Evolutionary conservation across 92 coral and sea anemone species (phyloP).

Genomic region (Bergia sp.): DNA sequence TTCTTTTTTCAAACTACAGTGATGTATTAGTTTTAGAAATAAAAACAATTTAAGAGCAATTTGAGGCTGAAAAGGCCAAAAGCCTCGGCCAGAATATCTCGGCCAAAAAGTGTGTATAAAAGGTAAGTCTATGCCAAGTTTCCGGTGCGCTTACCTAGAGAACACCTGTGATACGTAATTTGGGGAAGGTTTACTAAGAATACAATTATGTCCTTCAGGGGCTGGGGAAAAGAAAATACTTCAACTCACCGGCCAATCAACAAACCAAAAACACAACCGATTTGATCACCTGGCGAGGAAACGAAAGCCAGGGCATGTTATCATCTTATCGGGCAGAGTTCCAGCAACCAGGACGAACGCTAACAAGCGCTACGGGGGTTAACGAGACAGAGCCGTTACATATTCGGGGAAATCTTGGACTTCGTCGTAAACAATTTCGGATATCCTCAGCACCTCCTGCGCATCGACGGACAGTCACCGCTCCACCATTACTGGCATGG

Average conservation of each 20-base stretch:
- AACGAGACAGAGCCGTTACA: conserved; percentile 92
- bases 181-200: background rate
- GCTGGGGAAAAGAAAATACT: conserved; percentile 86
- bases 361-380: conserved; percentile 43
- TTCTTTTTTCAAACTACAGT: no score
- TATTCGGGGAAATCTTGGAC: conserved; percentile 71
- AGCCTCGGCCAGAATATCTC: no score
- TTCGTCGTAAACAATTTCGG: conserved; percentile 81
- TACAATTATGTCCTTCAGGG: conserved; percentile 60
- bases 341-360: conserved; percentile 21
- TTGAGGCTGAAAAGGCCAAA: no score
- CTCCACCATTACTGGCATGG: conserved; percentile 91
- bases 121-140: no score
- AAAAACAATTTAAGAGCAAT: no score
- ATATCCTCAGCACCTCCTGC: conserved; percentile 81
- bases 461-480: conserved; percentile 73
- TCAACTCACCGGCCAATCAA: conserved; percentile 56
- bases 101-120: no score
- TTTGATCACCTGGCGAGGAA: conserved; percentile 87
- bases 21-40: no score
- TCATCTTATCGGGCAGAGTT: conserved; percentile 86
- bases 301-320: conserved; percentile 68
- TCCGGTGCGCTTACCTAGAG: no score
- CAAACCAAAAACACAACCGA: conserved; percentile 80
- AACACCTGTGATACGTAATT: background rate